Conservation (phyloP, 2,797 vertebrate genomes). For the Cercopithecus hamlyni region DNA sequence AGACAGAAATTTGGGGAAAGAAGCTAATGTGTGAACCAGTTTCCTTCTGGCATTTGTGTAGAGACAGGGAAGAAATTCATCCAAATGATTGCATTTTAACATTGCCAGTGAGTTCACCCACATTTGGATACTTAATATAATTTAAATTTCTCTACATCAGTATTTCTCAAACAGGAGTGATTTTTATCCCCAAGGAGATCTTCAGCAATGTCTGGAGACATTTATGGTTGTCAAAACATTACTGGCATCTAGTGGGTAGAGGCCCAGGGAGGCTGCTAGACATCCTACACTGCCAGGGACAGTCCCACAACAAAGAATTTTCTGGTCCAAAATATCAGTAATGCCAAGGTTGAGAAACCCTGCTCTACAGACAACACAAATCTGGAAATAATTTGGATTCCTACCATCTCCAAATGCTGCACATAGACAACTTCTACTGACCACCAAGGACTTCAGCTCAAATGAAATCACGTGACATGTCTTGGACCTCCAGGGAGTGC, state of each 20-base stretch:
- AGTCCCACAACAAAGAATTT: neutral
- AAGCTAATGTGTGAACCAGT: neutral
- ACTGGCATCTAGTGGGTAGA: neutral
- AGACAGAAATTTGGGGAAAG: neutral
- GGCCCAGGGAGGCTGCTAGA: neutral
- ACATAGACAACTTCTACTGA: neutral
- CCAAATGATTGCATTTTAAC: neutral
- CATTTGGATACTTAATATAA: neutral
- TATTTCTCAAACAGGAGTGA: neutral
- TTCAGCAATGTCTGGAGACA: neutral
- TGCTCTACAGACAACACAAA: neutral
- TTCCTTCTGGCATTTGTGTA: neutral
- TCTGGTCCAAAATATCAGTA: neutral
- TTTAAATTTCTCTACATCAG: neutral
- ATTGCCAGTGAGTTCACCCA: neutral
- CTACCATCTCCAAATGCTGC: slow-evolving; percentile 34
- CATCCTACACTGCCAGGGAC: neutral
- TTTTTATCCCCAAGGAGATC: neutral
- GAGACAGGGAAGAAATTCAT: neutral
- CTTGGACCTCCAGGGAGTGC: slow-evolving; percentile 63
- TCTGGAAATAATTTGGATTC: slow-evolving; percentile 75
- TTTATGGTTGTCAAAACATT: neutral
- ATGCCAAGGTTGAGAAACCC: neutral
- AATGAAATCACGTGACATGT: slow-evolving; percentile 28
- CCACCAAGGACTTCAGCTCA: slow-evolving; percentile 51